These are phyloP conservation scores for Pseudorectes ferrugineus DNA, from an alignment of 2,113 vertebrate genomes.

Conservation along the genomic window DNA sequence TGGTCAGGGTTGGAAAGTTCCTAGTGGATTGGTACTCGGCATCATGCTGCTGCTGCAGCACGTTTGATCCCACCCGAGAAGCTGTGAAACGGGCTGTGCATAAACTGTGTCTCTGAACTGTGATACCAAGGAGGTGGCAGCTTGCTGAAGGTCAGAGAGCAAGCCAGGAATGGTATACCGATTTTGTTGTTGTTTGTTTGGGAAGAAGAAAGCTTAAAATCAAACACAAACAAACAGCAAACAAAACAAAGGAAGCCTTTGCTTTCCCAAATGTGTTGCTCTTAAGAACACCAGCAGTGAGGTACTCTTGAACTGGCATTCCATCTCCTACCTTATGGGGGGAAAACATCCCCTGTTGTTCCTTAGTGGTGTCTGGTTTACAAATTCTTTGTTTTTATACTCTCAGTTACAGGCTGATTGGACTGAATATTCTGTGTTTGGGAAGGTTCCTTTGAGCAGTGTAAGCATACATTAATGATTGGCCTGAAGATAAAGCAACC, in stretches of 20 bases:
- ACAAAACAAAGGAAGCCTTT: background rate
- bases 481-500: background rate
- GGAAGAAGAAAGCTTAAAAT: background rate
- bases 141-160: background rate
- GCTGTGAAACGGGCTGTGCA: fast-evolving
- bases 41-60: background rate
- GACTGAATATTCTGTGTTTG: background rate
- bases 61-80: background rate
- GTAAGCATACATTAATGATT: background rate
- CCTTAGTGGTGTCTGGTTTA: background rate
- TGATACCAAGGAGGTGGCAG: background rate
- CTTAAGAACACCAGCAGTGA: background rate
- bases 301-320: background rate
- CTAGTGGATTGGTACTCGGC: background rate
- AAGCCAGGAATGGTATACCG: background rate
- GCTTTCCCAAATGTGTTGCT: background rate
- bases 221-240: background rate
- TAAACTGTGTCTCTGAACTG: background rate
- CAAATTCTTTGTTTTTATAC: background rate
- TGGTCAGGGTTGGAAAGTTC: background rate
- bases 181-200: background rate
- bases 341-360: background rate
- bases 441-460: background rate
- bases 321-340: background rate
- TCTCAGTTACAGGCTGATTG: background rate